A percentile compares a stretch with the other conserved stretches of the same genome.
phyloP scores from a whole-genome alignment of 2,888 invertebrate species.

The Acronicta aceris region DNA sequence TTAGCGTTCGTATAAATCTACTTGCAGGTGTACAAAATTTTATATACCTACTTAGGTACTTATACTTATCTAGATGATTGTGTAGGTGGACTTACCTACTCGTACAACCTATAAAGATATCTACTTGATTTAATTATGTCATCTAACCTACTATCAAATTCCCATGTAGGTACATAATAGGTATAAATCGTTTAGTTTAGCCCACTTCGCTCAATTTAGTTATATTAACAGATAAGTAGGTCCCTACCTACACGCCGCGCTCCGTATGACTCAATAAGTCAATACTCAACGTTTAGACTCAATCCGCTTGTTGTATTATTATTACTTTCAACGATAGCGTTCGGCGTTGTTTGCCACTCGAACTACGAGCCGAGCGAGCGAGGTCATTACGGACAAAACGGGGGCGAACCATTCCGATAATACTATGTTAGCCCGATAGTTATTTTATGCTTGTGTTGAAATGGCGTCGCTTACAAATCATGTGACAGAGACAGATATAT shows the following conservation, averaged over 20 bases:
- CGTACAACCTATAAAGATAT: too few species aligned
- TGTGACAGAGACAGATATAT: slow-evolving; percentile 57
- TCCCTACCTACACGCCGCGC: neutral
- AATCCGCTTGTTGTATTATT: slow-evolving; percentile 62
- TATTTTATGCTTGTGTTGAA: slow-evolving; percentile 62
- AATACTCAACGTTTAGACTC: slow-evolving; percentile 44
- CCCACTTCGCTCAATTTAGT: slow-evolving; percentile 36
- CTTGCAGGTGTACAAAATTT: too few species aligned
- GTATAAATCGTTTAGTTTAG: slow-evolving; percentile 35
- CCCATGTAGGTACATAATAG: too few species aligned
- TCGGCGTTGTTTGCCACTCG: slow-evolving; percentile 52
- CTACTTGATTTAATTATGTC: too few species aligned
- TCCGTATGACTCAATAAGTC: slow-evolving; percentile 25
- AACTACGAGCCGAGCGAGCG: slow-evolving; percentile 60
- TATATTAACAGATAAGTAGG: slow-evolving; percentile 6
- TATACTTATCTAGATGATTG: too few species aligned
- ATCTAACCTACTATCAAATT: too few species aligned
- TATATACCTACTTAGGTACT: neutral
- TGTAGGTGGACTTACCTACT: too few species aligned
- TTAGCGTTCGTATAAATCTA: too few species aligned
- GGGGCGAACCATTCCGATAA: slow-evolving; percentile 71
- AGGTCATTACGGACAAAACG: slow-evolving; percentile 70
- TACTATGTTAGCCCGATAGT: slow-evolving; percentile 56
- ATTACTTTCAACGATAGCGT: slow-evolving; percentile 54
- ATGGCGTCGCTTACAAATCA: slow-evolving; percentile 41